Base-by-base conservation (phyloP, 37 sponge, comb jelly and placozoan genomes). In the Crambe crambe region DNA sequence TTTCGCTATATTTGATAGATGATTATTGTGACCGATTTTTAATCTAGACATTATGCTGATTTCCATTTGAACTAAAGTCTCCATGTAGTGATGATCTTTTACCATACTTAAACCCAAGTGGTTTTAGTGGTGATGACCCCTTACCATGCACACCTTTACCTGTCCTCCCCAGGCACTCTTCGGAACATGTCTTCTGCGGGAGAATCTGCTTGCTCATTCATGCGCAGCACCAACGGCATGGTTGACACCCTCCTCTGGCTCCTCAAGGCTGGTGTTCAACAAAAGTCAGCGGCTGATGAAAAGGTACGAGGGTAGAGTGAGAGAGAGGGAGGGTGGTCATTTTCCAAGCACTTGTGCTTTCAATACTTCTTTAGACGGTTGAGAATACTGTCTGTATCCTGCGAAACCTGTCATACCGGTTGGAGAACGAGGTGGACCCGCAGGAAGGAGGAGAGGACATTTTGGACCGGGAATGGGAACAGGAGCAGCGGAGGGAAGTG, bases 161-260 rank as follows among this genome's bases (percentile, higher is more conserved):
- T n/a, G n/a, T n/a, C n/a, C n/a, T n/a, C n/a, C n/a, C n/a, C 25
- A 68, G 89, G 82, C 17, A 62, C 79, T 31, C 60, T 91, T 39
- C 86, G 92, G 15, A 97, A 97, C 72, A 73, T 97, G n/a, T 91
- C 94, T 6, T 91, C 94, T 32, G 90, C 91, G n/a, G 90, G 97
- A 0, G 80, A 87, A 57, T 80, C 87, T 51, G 90, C 91, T 0
- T 60, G 97, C 15, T 61, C 67, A 22, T 69, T 74, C 30, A 65
- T 96, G 73, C 37, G 94, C 20, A n/a, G 56, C 21, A 60, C 66
- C 42, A 35, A 37, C 42, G 89, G 85, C 2, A 76, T 97, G 37
- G 90, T 97, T 60, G 95, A 97, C 70, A 61, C 89, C 9, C 83
- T 95, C 29, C 42, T 97, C 37, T 90, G 89, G 88, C 84, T 87